These are phyloP conservation scores for Eupithecia dodoneata DNA, from an alignment of 2,888 invertebrate species.

Conservation along the genomic window DNA sequence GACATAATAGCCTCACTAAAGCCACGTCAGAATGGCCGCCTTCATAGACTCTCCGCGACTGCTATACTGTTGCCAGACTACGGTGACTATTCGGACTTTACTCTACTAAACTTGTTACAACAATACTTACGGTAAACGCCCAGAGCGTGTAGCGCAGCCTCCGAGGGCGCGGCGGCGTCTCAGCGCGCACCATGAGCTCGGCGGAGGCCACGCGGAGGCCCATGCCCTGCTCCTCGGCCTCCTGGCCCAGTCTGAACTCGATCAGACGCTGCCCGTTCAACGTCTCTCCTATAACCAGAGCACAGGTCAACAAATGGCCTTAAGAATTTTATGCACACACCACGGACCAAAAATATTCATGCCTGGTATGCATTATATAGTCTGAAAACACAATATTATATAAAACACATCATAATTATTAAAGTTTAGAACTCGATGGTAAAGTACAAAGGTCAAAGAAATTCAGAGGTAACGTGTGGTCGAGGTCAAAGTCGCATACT, in stretches of 20 bases:
- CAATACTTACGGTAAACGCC: conserved; percentile 72
- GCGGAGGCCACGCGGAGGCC: conserved; percentile 91
- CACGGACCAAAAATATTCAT: neutral
- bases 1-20: neutral
- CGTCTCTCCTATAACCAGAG: conserved; percentile 86
- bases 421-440: neutral
- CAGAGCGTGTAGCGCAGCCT: conserved; percentile 86
- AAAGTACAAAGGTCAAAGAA: conserved; percentile 1
- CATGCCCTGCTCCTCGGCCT: conserved; percentile 78
- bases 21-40: neutral
- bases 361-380: neutral
- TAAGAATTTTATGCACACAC: neutral
- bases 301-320: neutral
- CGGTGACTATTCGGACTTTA: neutral
- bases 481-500: neutral
- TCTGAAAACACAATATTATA: neutral
- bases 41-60: neutral
- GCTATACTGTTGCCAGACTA: neutral
- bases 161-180: conserved; percentile 62
- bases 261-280: conserved; percentile 93
- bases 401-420: neutral
- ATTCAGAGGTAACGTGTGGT: neutral
- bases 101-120: too few species aligned
- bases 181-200: conserved; percentile 88
- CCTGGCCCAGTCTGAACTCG: conserved; percentile 91